These are phyloP conservation scores for Argentina silus DNA, from an alignment of 2,797 vertebrate genomes.

Conservation along the genomic window DNA sequence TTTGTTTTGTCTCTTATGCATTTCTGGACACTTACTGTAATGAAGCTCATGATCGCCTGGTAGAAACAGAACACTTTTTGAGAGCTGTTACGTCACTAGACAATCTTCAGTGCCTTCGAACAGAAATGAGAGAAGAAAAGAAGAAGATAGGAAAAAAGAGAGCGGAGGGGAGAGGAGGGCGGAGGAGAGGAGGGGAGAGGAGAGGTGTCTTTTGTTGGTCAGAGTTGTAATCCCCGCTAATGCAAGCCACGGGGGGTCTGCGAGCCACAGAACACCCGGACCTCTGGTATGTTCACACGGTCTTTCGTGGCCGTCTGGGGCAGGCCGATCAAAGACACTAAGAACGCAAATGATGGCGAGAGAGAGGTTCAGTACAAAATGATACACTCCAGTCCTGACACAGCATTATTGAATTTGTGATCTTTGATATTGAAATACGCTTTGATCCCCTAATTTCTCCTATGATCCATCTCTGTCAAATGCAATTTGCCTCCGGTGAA, in stretches of 20 bases:
- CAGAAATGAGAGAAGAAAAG: neutral
- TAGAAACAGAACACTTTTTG: no score
- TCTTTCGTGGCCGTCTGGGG: slow-evolving; percentile 25
- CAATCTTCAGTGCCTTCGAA: slow-evolving; percentile 5
- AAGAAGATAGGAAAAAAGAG: neutral
- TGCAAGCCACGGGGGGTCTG: slow-evolving; percentile 42
- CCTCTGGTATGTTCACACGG: slow-evolving; percentile 54
- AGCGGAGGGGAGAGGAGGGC: neutral
- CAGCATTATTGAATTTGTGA: neutral
- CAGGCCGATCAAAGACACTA: slow-evolving; percentile 12
- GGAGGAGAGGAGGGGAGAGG: slow-evolving; percentile 25
- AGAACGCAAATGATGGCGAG: neutral
- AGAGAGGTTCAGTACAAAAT: neutral
- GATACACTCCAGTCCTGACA: neutral
- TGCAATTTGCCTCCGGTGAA: slow-evolving; percentile 44
- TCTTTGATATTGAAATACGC: neutral
- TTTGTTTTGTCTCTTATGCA: no score
- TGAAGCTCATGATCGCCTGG: neutral
- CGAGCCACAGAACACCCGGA: slow-evolving; percentile 23
- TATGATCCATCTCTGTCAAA: slow-evolving; percentile 15
- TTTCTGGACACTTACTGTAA: neutral
- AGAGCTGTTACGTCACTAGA: slow-evolving; percentile 27
- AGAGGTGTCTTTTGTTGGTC: slow-evolving; percentile 47
- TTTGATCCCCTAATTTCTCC: slow-evolving; percentile 26
- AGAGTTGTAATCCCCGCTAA: slow-evolving; percentile 57